phyloP scores from a whole-genome alignment of 2,113 vertebrate genomes.

The Pogona vitticeps region DNA sequence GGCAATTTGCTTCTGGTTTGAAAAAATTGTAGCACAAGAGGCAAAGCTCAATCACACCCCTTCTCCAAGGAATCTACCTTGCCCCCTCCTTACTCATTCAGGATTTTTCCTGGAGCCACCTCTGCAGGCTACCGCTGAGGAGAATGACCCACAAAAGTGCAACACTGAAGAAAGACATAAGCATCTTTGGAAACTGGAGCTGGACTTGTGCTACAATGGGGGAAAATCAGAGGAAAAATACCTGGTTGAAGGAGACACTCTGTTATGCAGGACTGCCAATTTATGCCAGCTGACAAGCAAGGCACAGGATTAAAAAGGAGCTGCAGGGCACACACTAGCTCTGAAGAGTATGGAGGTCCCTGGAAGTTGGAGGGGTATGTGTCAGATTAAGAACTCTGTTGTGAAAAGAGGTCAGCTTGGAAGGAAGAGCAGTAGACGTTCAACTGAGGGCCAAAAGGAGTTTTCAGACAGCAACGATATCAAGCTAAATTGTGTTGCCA shows the following conservation, averaged over 20 bases:
- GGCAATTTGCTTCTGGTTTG: neutral
- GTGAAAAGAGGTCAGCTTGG: neutral
- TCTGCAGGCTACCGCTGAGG: neutral
- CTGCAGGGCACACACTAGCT: neutral
- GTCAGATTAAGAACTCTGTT: neutral
- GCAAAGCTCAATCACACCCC: neutral
- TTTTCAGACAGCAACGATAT: neutral
- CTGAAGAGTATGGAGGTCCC: neutral
- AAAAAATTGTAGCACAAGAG: neutral
- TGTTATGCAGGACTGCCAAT: neutral
- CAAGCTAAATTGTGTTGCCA: neutral
- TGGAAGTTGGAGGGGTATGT: neutral
- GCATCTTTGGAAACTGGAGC: slow-evolving; percentile 4
- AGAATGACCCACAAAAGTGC: neutral
- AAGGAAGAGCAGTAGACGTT: neutral
- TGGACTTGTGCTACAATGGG: slow-evolving; percentile 1
- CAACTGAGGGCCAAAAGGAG: neutral
- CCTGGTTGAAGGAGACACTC: neutral
- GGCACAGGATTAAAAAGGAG: slow-evolving; percentile 17
- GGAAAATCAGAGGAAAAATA: too few relatives aligned
- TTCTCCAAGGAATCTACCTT: neutral
- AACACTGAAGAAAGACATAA: neutral
- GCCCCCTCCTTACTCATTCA: neutral
- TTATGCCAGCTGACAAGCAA: slow-evolving; percentile 17
- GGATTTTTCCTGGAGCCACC: neutral